These are phyloP conservation scores for Hippocampus kuda DNA, from an alignment of 2,797 vertebrate genomes.

Conservation along the genomic window DNA sequence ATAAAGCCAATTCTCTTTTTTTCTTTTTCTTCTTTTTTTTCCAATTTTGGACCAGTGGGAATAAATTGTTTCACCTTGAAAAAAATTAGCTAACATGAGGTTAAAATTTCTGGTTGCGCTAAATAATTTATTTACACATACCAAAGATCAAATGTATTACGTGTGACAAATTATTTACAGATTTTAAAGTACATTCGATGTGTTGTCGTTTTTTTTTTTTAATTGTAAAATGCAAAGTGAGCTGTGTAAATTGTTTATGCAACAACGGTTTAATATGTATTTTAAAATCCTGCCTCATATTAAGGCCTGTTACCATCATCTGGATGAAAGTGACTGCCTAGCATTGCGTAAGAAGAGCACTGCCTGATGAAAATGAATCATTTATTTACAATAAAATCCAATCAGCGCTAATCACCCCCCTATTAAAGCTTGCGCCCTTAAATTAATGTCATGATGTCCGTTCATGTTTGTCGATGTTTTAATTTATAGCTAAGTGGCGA, in stretches of 20 bases:
- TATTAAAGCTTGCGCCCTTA: slow-evolving; percentile 27
- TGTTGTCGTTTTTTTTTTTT: too few species aligned
- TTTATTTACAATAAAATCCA: slow-evolving; percentile 33
- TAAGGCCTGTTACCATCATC: background rate
- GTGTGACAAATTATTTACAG: too few species aligned
- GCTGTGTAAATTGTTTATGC: background rate
- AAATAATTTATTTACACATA: too few species aligned
- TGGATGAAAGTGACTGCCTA: slow-evolving; percentile 6
- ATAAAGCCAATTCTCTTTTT: too few species aligned
- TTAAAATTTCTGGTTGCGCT: too few species aligned
- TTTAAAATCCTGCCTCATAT: background rate
- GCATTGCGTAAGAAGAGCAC: slow-evolving; percentile 11
- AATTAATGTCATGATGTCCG: slow-evolving; percentile 55
- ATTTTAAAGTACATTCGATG: too few species aligned
- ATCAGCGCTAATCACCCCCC: slow-evolving; percentile 32
- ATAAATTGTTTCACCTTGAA: too few species aligned
- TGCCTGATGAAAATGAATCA: slow-evolving; percentile 15
- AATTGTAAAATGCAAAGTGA: too few species aligned
- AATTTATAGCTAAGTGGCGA: slow-evolving; percentile 64
- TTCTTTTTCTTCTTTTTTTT: too few species aligned
- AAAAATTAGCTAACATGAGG: too few species aligned
- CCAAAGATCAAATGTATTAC: too few species aligned
- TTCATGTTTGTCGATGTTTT: slow-evolving; percentile 63
- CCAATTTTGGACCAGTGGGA: too few species aligned
- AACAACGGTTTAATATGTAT: background rate